Conservation (phyloP, 2,888 invertebrate genomes). For the Caenorhabditis sinica region DNA sequence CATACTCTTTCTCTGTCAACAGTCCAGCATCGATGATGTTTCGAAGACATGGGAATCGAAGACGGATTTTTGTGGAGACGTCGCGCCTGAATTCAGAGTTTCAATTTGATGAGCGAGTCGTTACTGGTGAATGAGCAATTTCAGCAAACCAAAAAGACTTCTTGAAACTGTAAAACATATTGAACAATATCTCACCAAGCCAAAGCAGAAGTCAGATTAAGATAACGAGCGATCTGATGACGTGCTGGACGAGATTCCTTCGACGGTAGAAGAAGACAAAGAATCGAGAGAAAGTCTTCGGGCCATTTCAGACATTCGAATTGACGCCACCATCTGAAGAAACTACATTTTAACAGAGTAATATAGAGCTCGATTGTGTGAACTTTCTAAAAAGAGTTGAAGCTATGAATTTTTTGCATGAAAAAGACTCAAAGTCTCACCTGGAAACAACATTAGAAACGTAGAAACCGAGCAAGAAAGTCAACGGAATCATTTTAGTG, state of each 20-base stretch:
- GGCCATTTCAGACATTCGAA: constrained; percentile 77
- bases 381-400: too few relatives aligned
- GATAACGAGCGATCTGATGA: constrained; percentile 77
- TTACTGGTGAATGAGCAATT: too few relatives aligned
- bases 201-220: constrained; percentile 75
- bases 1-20: constrained; percentile 84
- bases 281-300: constrained; percentile 73
- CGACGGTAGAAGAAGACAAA: constrained; percentile 71
- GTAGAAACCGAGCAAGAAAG: constrained; percentile 79
- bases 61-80: constrained; percentile 73
- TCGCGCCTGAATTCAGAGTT: constrained; percentile 64
- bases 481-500: constrained; percentile 77
- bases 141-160: too few relatives aligned
- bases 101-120: too few relatives aligned
- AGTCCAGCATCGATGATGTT: constrained; percentile 85
- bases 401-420: constrained; percentile 18
- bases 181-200: constrained; percentile 63
- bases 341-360: too few relatives aligned
- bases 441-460: constrained; percentile 77
- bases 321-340: constrained; percentile 77
- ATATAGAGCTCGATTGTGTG: too few relatives aligned
- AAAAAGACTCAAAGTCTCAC: constrained; percentile 40
- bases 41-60: constrained; percentile 84
- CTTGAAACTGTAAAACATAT: background rate
- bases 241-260: constrained; percentile 66